Base-by-base conservation (phyloP, 2,888 invertebrate species). In the Platycheirus rosarum region DNA sequence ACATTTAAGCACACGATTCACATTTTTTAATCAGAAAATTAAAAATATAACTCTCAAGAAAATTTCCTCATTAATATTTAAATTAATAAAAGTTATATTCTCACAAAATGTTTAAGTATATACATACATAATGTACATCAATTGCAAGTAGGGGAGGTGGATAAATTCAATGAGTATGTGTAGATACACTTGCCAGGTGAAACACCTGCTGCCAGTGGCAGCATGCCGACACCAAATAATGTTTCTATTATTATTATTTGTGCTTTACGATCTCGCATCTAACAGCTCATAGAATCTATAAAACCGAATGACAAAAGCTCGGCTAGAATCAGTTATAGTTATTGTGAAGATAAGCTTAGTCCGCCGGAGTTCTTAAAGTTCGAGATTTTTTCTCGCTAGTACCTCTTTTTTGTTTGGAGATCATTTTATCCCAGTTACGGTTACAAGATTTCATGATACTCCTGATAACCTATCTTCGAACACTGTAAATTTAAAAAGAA, bases 291-390 rank as follows among this genome's bases (percentile, higher is more conserved):
- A 49, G 53, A 77, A 68, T 77, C 77, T 82, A 68, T 82, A 82
- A 77, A 82, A 77, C 71, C 35, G n/a, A 13, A 71, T 68, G 66
- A 55, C 71, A 74, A 77, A 66, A 71, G 62, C 82, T 63, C 62
- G 20, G 20, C 48, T 82, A 62, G 66, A 71, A 63, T 82, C 77
- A 82, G 76, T 82, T 82, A 71, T 76, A 63, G 51, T 29, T 68
- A 66, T 23, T 55, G 55, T 37, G 66, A 68, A 82, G 77, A 71
- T 82, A 68, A 37, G 75, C 60, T 9, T 42, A 76, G 76, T 65
- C 55, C 7, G 65, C 6, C 51, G 44, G 32, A 49, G 35, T 37
- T 63, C 57, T 40, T 11, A 14, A 44, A 75, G 42, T 66, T n/a
- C n/a, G 48, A 35, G 35, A 35, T 8, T 35, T n/a, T n/a, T 9